Evolutionary conservation across 2,113 vertebrate genomes (phyloP), one percentile per base, ranked within the genome.

Genomic region (Rhipidura dahli): DNA sequence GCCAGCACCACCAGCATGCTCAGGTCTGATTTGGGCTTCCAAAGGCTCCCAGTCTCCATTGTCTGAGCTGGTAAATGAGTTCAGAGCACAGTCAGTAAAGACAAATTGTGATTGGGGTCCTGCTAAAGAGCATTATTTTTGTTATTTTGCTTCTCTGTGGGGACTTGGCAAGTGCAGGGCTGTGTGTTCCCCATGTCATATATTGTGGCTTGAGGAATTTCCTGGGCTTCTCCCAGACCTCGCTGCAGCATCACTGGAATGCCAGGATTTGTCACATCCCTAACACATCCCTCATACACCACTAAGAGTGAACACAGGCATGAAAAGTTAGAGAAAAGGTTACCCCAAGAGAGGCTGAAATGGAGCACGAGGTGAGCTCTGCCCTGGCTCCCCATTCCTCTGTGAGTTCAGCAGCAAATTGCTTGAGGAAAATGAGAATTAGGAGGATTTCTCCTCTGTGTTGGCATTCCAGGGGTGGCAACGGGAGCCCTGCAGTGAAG

Each of bases 211-310:
- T 40, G 42, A 71, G 56, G 51, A 53, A 26, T 49, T 44, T 37
- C 50, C 56, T 75, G 57, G 75, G 47, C 28, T 85, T 66, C 56
- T 83, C 72, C 71, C 71, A 37, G 24, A 7, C 6, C 28, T 60
- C n/a, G 1, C 50, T 17, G 4, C 30, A 54, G 42, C 70, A 50
- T 16, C 28, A 1, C 1, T 26, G 76, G 31, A 22, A 31, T 4
- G 17, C 31, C 51, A 14, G 53, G 63, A 26, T 68, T 19, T 49
- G 1, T 30, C 15, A 1, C 60, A 23, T 39, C 33, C 42, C 70
- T 45, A 0, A 26, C 1, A 1, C 27, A 9, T n/a, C 5, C n/a
- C n/a, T n/a, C 59, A 10, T 2, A 4, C 13, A 19, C 13, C 50
- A 22, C 3, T 31, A 4, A 1, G 2, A 49, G 60, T 50, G 35